Base-by-base conservation (phyloP, 1,140 invertebrate genomes). In the Tetramorium parvispinum region DNA sequence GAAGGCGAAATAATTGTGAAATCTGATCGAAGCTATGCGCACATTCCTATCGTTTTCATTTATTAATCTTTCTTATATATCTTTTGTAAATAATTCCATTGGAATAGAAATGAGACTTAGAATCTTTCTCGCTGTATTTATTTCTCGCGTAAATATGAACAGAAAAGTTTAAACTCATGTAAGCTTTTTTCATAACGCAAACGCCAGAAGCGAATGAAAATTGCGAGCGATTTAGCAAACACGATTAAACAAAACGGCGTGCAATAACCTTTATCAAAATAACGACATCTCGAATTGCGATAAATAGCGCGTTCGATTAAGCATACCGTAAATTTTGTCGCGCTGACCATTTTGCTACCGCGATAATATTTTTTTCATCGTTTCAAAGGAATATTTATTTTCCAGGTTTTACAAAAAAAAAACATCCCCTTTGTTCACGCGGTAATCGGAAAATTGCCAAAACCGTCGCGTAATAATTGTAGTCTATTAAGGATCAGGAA, bases 241-340 rank as follows among this genome's bases (percentile, higher is more conserved):
- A n/a, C 79, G 53, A 83, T 83, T 83, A 75, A 83, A 83, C 55
- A 83, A 73, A 83, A 59, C 68, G 40, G 13, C 43, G 40, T 32
- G n/a, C 68, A 83, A 73, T 83, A 83, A 83, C 79, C 53, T 83
- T 83, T 83, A 73, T 83, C 68, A 83, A 83, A 83, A 83, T 75
- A 83, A 83, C 79, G 65, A 81, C 21, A 70, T 81, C 65, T 70
- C 78, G 78, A 70, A 83, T 83, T 75, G 51, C 68, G 68, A 83
- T 83, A 83, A 83, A 83, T 49, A 83, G 79, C 66, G 51, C 13
- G 40, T 61, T 83, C 43, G 79, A 83, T 83, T 83, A 75, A 83
- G 68, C 53, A 59, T 59, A 49, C 46, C 53, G 53, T 75, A 83
- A 83, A 83, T 83, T 83, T 73, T 55, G 53, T 81, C 49, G 78